Conservation (phyloP, 2,797 vertebrate species). For the Poeciliopsis presidionis region DNA sequence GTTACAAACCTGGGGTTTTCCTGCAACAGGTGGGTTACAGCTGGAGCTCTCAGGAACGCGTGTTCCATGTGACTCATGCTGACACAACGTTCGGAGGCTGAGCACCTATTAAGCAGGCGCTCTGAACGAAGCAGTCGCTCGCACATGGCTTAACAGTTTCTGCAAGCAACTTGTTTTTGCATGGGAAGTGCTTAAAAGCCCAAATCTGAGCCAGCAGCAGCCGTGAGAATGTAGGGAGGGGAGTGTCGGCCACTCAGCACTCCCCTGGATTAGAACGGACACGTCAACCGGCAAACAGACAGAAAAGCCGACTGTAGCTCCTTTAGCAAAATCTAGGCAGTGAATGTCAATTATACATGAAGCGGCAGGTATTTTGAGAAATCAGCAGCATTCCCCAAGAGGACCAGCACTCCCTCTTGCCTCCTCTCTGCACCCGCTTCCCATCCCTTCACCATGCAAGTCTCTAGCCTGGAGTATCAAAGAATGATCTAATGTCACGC, state of each 20-base stretch:
- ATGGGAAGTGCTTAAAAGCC: conserved; percentile 65
- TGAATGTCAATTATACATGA: conserved; percentile 79
- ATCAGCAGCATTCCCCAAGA: conserved; percentile 64
- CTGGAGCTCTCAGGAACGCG: conserved; percentile 16
- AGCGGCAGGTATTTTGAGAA: conserved; percentile 75
- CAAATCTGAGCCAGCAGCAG: conserved; percentile 45
- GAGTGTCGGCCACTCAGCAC: conserved; percentile 51
- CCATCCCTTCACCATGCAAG: neutral
- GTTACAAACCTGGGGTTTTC: neutral
- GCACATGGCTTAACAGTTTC: conserved; percentile 64
- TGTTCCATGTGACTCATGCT: conserved; percentile 56
- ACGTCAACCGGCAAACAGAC: conserved; percentile 57
- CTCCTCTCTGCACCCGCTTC: neutral
- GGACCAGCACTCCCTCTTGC: conserved; percentile 14
- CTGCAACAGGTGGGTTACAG: conserved; percentile 11
- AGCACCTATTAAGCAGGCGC: conserved; percentile 57
- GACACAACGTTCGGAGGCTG: conserved; percentile 47
- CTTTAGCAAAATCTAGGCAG: conserved; percentile 57
- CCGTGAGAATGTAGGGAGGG: conserved; percentile 39
- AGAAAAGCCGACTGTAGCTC: conserved; percentile 63
- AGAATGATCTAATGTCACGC: conserved; percentile 81
- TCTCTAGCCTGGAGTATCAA: conserved; percentile 65
- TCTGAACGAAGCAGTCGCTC: conserved; percentile 52
- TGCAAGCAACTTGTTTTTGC: conserved; percentile 62
- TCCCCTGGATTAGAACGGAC: conserved; percentile 56